Conservation (phyloP, 2,888 invertebrate genomes). For the Aproaerema taeniolella region DNA sequence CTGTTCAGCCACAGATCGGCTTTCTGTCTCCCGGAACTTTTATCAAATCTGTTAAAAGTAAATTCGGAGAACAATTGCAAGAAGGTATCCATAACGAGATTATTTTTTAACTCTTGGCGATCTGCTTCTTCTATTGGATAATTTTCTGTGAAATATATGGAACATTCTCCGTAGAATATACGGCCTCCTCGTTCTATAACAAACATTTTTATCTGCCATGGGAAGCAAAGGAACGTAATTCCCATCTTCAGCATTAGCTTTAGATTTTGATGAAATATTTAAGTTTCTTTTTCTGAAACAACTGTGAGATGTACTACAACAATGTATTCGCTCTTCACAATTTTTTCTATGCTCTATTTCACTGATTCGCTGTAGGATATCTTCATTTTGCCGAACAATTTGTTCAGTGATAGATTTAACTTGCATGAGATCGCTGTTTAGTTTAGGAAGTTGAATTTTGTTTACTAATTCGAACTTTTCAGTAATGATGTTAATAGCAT, state of each 20-base stretch:
- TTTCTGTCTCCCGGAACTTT: no score
- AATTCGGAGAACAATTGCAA: no score
- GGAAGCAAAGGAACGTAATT: slow-evolving; percentile 25
- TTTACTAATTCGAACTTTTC: slow-evolving; percentile 57
- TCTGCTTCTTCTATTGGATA: background rate
- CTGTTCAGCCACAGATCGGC: no score
- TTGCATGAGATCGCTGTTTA: slow-evolving; percentile 44
- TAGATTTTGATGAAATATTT: slow-evolving; percentile 25
- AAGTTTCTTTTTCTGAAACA: slow-evolving; percentile 37
- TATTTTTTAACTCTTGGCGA: slow-evolving; percentile 1
- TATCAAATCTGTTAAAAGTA: no score
- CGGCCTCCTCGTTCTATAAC: slow-evolving; percentile 38
- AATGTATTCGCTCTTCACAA: no score
- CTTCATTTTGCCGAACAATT: slow-evolving; percentile 48
- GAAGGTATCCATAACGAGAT: background rate
- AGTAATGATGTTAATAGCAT: slow-evolving; percentile 34
- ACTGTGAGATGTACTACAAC: slow-evolving; percentile 11
- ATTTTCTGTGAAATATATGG: slow-evolving; percentile 41
- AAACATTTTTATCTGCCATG: slow-evolving; percentile 30
- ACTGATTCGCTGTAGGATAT: slow-evolving; percentile 40
- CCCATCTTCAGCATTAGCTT: slow-evolving; percentile 23
- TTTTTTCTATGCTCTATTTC: no score
- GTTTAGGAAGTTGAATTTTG: slow-evolving; percentile 55
- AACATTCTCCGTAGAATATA: slow-evolving; percentile 43
- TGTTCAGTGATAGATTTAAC: slow-evolving; percentile 42